Conservation (phyloP, 2,113 vertebrate genomes). For the Sinocyclocheilus maitianheensis region DNA sequence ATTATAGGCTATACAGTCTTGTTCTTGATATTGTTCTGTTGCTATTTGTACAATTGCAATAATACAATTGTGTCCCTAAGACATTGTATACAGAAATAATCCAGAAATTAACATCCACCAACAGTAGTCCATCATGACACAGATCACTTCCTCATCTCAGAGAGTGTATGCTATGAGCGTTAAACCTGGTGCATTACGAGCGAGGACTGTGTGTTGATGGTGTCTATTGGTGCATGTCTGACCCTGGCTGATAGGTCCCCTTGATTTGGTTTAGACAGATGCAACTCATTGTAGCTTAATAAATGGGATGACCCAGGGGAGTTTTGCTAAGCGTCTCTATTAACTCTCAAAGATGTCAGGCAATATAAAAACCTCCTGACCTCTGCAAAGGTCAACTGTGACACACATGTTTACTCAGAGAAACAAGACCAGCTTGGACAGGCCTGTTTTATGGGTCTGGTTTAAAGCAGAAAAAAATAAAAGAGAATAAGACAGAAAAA, state of each 20-base stretch:
- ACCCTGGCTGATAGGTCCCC: constrained; percentile 73
- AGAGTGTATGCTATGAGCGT: constrained; percentile 41
- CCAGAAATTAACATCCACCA: not conserved
- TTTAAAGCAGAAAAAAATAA: constrained; percentile 61
- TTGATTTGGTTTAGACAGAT: constrained; percentile 78
- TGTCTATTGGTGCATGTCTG: constrained; percentile 65
- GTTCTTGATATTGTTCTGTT: not conserved
- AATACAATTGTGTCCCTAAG: not conserved
- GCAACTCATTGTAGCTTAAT: constrained; percentile 84
- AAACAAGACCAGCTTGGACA: constrained; percentile 78
- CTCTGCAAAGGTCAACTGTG: constrained; percentile 82
- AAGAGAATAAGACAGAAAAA: constrained; percentile 2
- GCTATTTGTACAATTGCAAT: not conserved
- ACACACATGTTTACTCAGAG: constrained; percentile 82
- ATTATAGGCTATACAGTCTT: not conserved
- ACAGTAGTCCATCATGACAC: constrained; percentile 50
- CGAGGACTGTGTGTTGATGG: constrained; percentile 49
- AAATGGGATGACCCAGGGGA: constrained; percentile 80
- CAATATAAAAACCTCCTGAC: constrained; percentile 83
- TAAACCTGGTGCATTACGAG: constrained; percentile 44
- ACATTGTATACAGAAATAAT: not conserved
- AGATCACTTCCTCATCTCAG: constrained; percentile 5
- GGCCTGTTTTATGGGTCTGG: constrained; percentile 75
- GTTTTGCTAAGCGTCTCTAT: constrained; percentile 81
- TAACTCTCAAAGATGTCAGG: constrained; percentile 85